Evolutionary conservation across 2,113 vertebrate genomes (phyloP), one percentile per base, ranked within the genome.

Genomic region (Morone chrysops): DNA sequence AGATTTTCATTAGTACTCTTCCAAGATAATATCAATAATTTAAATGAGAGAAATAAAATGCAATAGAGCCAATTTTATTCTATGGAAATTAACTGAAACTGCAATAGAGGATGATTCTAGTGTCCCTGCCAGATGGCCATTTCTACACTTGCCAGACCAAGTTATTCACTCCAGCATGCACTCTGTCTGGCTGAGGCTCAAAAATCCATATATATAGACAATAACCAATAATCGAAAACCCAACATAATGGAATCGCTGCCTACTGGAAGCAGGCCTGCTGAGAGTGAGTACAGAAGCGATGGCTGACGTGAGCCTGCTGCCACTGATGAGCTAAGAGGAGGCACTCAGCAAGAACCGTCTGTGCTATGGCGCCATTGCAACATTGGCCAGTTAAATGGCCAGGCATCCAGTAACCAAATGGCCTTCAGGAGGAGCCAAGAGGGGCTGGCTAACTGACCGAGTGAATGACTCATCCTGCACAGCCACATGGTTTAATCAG

Each of bases 331-430:
- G 75, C 86, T 74, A 79, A 82, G 77, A 77, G 78, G 75, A 74
- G 82, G 53, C 71, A 80, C 89, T 85, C 82, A 79, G 78, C 80
- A 68, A 72, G 87, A 79, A 81, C 83, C 43, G 69, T 91, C 89
- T 86, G 84, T 83, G 90, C 86, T 69, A 60, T 57, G 78, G 70
- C 59, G 80, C 81, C 86, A 65, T 20, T 76, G 79, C 78, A 79
- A 48, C 76, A 78, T 20, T 38, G 74, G 70, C 65, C 80, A 75
- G 83, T 88, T 90, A 90, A 89, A 92, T 84, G 84, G 70, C 89
- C 43, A 45, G 18, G 75, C 89, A 78, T 85, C 59, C 72, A 83
- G 73, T 70, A 77, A 91, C 87, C 92, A 91, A 93, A 91, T 85
- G 89, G 91, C 78, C 83, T 81, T 68, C 53, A 69, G 80, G 56